phyloP scores from a whole-genome alignment of 2,888 invertebrate species.

The Luperina nickerlii region DNA sequence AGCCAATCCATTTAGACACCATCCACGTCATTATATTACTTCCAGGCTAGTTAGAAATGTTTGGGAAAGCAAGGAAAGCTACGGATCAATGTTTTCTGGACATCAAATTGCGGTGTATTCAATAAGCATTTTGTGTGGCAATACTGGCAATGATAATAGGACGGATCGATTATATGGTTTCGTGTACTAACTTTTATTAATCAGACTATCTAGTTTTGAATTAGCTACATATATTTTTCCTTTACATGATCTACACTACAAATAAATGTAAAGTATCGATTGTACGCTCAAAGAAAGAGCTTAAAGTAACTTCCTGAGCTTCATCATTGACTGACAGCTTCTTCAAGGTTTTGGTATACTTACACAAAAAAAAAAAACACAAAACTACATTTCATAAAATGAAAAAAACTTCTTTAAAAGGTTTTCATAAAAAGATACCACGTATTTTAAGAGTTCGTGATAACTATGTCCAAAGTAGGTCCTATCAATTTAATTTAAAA shows the following conservation, averaged over 20 bases:
- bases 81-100: conserved; percentile 51
- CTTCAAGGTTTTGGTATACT: too few species aligned
- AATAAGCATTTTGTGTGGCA: conserved; percentile 66
- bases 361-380: neutral
- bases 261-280: neutral
- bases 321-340: neutral
- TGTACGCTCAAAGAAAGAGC: too few species aligned
- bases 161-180: conserved; percentile 59
- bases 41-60: conserved; percentile 38
- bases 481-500: neutral
- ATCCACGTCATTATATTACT: conserved; percentile 66
- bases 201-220: conserved; percentile 8
- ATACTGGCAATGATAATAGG: conserved; percentile 48
- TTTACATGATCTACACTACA: too few species aligned
- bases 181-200: conserved; percentile 43
- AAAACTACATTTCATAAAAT: neutral
- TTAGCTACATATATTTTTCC: neutral
- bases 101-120: conserved; percentile 60
- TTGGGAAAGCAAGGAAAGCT: conserved; percentile 46
- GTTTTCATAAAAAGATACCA: neutral
- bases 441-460: neutral
- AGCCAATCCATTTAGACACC: conserved; percentile 70
- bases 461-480: neutral
- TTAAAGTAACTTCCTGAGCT: neutral
- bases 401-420: too few species aligned